Base-by-base conservation (phyloP, 1,140 invertebrate genomes). In the Heliconius congener region DNA sequence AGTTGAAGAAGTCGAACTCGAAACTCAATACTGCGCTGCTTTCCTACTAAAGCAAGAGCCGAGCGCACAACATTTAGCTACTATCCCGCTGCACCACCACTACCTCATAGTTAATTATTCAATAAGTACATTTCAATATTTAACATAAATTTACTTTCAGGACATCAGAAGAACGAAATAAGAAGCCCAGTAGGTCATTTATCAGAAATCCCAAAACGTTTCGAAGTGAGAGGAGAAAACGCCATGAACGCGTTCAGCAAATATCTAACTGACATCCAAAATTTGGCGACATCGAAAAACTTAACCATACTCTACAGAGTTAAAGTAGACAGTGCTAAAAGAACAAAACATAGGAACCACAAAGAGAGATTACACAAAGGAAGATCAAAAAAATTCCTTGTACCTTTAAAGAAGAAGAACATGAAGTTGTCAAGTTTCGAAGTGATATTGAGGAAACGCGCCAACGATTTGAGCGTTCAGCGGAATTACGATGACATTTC, bases 341-440 rank as follows among this genome's bases (percentile, higher is more conserved):
- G 71, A 11, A 77, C 81, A 30, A 86, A 85, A 50, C 76, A 66
- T 13, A 79, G 78, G 55, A 78, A 74, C 11, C 81, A 80, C n/a
- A 88, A 84, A 60, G 42, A 60, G n/a, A 23, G 77, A 5, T 2
- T 57, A 0, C 90, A 87, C 39, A 88, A 87, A 46, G 73, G 81
- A 1, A 90, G 85, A 50, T 83, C 87, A 5, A 94, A 94, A 81
- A 94, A 92, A 71, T 94, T 88, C 52, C 93, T 90, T 2, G 84
- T 94, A n/a, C 92, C 92, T 0, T 81, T 94, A 50, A 94, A 94
- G 74, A 91, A 90, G 77, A 88, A 90, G 19, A 94, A 84, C 46
- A 92, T 94, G 91, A 94, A 90, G 71, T 70, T 93, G 23, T 94
- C 92, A 6, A 91, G 88, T 60, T 92, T 91, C 50, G 92, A 94